phyloP scores from a whole-genome alignment of 2,888 invertebrate genomes.

The Protula sp. region DNA sequence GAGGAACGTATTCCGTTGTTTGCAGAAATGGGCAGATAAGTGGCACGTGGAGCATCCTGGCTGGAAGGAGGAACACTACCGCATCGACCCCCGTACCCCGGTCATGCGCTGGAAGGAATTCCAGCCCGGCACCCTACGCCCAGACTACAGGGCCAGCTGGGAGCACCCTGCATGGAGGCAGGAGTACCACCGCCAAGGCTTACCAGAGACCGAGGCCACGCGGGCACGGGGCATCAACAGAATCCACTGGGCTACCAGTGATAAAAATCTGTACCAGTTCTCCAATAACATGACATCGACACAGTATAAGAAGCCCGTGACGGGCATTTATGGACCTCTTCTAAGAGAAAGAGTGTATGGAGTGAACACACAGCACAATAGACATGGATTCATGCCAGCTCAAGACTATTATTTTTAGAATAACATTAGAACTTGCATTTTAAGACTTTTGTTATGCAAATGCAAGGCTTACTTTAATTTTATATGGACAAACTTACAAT shows the following conservation, averaged over 20 bases:
- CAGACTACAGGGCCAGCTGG: constrained; percentile 7
- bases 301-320: constrained; percentile 45
- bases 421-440: neutral
- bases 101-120: constrained; percentile 18
- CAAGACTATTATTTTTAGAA: constrained; percentile 46
- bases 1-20: no score
- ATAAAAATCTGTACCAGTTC: constrained; percentile 45
- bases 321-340: constrained; percentile 49
- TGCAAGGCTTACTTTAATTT: no score
- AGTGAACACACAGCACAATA: constrained; percentile 45
- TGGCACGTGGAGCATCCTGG: constrained; percentile 20
- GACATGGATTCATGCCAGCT: constrained; percentile 49
- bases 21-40: constrained; percentile 19
- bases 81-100: constrained; percentile 15
- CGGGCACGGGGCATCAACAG: constrained; percentile 42
- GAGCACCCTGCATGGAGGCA: constrained; percentile 20
- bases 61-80: constrained; percentile 22
- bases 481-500: no score
- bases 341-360: constrained; percentile 43
- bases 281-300: constrained; percentile 51
- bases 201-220: constrained; percentile 38
- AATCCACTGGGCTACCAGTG: constrained; percentile 27
- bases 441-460: no score
- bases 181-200: constrained; percentile 26
- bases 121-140: constrained; percentile 15